These are phyloP conservation scores for Imbricaverruca yamaguchii DNA, from an alignment of 2,888 invertebrate genomes.

Conservation along the genomic window DNA sequence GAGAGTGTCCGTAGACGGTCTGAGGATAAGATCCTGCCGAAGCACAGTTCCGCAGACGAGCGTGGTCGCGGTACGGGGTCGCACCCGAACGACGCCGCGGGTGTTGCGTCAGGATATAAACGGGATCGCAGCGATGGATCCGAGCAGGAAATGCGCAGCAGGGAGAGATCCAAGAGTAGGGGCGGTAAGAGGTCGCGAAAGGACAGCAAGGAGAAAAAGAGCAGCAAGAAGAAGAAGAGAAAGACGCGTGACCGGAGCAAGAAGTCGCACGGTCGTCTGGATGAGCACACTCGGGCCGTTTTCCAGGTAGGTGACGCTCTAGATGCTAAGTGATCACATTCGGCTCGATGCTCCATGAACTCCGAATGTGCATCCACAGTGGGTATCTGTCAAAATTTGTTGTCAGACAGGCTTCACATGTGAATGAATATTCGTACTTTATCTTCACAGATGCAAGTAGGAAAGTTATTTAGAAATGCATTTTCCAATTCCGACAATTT, in stretches of 20 bases:
- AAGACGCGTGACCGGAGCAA: slow-evolving; percentile 32
- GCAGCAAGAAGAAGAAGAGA: slow-evolving; percentile 35
- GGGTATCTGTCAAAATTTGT: background rate
- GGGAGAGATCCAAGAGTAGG: slow-evolving; percentile 32
- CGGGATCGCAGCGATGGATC: slow-evolving; percentile 26
- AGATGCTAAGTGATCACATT: no score
- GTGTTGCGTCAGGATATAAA: no score
- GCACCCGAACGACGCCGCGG: no score
- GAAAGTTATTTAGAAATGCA: no score
- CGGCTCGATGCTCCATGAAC: no score
- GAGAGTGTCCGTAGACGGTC: background rate
- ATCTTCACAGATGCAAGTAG: background rate
- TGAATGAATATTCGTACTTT: background rate
- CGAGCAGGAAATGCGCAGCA: slow-evolving; percentile 36
- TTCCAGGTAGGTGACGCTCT: no score
- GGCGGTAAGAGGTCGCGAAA: slow-evolving; percentile 27
- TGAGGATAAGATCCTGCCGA: background rate
- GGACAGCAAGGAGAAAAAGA: slow-evolving; percentile 34
- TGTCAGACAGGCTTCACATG: background rate
- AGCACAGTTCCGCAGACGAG: slow-evolving; percentile 31
- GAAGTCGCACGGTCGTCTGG: slow-evolving; percentile 35
- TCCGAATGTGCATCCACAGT: no score
- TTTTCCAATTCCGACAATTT: no score
- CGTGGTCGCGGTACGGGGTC: background rate
- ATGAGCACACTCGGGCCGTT: background rate